Evolutionary conservation across 2,113 vertebrate species (phyloP).

Genomic region (Myotis yumanensis): DNA sequence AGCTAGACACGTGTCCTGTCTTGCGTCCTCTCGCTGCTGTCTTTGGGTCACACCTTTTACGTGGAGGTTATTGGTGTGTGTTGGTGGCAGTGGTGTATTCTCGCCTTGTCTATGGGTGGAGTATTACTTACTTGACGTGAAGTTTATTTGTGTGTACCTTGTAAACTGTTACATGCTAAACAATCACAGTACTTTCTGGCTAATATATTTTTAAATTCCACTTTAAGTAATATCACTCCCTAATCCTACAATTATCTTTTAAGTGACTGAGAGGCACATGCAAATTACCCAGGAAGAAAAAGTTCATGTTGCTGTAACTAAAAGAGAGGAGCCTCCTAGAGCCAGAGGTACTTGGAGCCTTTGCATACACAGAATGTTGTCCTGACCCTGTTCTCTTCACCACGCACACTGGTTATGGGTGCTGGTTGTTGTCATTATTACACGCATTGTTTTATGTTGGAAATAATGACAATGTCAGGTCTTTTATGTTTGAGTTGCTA

Average conservation of each 20-base stretch:
- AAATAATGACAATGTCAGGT: slow-evolving; percentile 32
- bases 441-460: neutral
- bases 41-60: slow-evolving; percentile 23
- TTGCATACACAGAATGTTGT: neutral
- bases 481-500: slow-evolving; percentile 49
- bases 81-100: slow-evolving; percentile 28
- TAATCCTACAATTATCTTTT: slow-evolving; percentile 80
- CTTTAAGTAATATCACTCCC: slow-evolving; percentile 57
- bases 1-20: neutral
- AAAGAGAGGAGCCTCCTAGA: slow-evolving; percentile 83
- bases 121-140: slow-evolving; percentile 26
- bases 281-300: slow-evolving; percentile 84
- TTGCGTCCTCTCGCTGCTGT: neutral
- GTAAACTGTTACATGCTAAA: slow-evolving; percentile 41
- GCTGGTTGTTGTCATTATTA: neutral
- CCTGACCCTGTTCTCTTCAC: neutral
- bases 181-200: slow-evolving; percentile 34
- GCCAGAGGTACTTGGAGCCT: slow-evolving; percentile 81
- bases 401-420: neutral
- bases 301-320: slow-evolving; percentile 78
- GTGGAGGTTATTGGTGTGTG: slow-evolving; percentile 13
- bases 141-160: slow-evolving; percentile 13
- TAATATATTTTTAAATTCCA: neutral
- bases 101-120: slow-evolving; percentile 25
- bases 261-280: slow-evolving; percentile 83